Conservation (phyloP, 2,888 invertebrate genomes). For the Tanytarsus gracilentus region DNA sequence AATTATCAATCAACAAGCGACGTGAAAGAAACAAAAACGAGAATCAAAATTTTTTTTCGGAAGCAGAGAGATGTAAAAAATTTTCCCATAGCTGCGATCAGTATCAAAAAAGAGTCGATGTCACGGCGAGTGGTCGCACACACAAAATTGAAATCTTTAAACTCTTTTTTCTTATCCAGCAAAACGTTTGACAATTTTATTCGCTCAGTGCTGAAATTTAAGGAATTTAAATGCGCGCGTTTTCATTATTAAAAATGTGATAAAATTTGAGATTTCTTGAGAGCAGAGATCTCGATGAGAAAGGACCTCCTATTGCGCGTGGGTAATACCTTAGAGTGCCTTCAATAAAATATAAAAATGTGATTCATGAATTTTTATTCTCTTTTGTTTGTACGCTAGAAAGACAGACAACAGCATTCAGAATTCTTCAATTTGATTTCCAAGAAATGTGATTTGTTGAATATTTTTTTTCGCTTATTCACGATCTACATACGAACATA, state of each 20-base stretch:
- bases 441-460: slow-evolving; percentile 27
- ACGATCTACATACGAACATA: slow-evolving; percentile 21
- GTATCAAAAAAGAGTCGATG: not conserved
- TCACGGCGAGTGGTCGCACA: not conserved
- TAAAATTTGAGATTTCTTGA: not conserved
- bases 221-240: no score
- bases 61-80: slow-evolving; percentile 9
- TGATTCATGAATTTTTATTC: slow-evolving; percentile 27
- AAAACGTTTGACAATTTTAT: no score
- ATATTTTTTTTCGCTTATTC: slow-evolving; percentile 20
- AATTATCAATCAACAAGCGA: slow-evolving; percentile 18
- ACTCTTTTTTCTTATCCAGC: no score
- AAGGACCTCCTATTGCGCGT: slow-evolving; percentile 25
- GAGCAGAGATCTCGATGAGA: slow-evolving; percentile 1
- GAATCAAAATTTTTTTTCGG: slow-evolving; percentile 1
- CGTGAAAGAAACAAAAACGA: not conserved
- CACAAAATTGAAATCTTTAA: no score
- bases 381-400: no score
- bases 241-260: no score
- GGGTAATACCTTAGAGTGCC: slow-evolving; percentile 17
- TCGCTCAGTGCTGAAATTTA: no score
- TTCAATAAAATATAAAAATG: slow-evolving; percentile 22
- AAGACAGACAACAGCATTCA: not conserved
- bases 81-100: slow-evolving; percentile 1
- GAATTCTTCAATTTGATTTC: slow-evolving; percentile 8